phyloP scores from a whole-genome alignment of 2,888 invertebrate species.

The Trachelus troglodyta region DNA sequence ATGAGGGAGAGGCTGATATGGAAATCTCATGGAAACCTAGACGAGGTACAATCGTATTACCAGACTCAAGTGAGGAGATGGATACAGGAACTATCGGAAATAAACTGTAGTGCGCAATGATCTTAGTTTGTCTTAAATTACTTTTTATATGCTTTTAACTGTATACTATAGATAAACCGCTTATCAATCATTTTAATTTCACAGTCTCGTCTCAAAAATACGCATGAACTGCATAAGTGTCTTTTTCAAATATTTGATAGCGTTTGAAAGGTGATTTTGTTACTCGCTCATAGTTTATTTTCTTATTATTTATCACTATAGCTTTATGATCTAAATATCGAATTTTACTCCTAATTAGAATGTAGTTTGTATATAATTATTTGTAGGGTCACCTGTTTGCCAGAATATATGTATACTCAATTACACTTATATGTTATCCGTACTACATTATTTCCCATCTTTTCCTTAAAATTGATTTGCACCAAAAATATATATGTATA shows the following conservation, averaged over 20 bases:
- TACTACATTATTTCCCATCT: background rate
- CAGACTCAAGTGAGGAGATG: background rate
- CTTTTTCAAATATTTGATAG: background rate
- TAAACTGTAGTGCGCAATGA: background rate
- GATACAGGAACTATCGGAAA: background rate
- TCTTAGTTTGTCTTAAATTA: background rate
- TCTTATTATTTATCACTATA: background rate
- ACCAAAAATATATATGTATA: background rate
- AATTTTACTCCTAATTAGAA: background rate
- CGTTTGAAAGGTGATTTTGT: background rate
- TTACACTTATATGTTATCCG: background rate
- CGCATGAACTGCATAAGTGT: background rate
- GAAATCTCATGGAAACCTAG: constrained; percentile 62
- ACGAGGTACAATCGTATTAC: constrained; percentile 48
- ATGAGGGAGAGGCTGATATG: constrained; percentile 12
- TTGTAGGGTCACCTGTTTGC: background rate
- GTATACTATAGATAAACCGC: background rate
- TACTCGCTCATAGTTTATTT: background rate
- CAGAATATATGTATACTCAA: background rate
- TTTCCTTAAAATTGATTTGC: background rate
- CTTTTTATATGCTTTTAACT: background rate
- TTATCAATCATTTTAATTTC: background rate
- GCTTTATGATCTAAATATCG: background rate
- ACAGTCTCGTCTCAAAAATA: background rate
- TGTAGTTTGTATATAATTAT: background rate